Evolutionary conservation across 37 sponge, comb jelly and placozoan species (phyloP).

Genomic region (Chondrosia reniformis): DNA sequence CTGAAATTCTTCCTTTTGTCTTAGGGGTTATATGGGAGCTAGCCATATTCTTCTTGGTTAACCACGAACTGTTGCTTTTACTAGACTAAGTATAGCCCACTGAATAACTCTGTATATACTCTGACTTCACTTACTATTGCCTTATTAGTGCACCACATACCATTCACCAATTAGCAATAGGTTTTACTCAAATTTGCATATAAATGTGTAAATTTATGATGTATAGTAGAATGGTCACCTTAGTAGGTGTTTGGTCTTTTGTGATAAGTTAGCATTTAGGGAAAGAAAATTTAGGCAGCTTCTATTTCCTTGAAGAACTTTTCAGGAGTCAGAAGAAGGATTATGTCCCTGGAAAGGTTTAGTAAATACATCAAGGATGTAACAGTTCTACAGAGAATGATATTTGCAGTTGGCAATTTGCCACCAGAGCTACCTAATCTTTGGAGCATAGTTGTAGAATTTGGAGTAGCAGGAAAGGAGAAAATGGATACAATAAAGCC

Average conservation of each 20-base stretch:
- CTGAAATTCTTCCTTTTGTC: background rate
- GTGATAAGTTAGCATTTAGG: too few relatives aligned
- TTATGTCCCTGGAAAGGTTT: too few relatives aligned
- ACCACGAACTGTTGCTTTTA: background rate
- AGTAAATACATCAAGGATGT: slow-evolving; percentile 26
- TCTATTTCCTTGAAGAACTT: too few relatives aligned
- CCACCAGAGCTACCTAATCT: background rate
- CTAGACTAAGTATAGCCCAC: too few relatives aligned
- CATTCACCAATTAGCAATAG: background rate
- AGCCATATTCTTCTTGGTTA: background rate
- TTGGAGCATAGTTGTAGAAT: background rate
- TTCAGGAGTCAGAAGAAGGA: too few relatives aligned
- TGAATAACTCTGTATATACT: background rate
- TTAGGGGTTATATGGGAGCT: background rate
- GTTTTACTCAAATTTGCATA: background rate
- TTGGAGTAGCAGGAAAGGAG: background rate
- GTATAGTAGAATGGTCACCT: too few relatives aligned
- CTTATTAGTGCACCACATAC: too few relatives aligned
- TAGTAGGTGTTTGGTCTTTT: too few relatives aligned
- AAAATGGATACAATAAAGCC: background rate
- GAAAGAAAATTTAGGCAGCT: too few relatives aligned
- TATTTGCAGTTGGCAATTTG: slow-evolving; percentile 17
- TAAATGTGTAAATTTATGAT: background rate
- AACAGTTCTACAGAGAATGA: slow-evolving; percentile 29
- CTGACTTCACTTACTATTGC: background rate